Conservation (phyloP, 2,797 vertebrate species). For the Trematomus bernacchii region DNA sequence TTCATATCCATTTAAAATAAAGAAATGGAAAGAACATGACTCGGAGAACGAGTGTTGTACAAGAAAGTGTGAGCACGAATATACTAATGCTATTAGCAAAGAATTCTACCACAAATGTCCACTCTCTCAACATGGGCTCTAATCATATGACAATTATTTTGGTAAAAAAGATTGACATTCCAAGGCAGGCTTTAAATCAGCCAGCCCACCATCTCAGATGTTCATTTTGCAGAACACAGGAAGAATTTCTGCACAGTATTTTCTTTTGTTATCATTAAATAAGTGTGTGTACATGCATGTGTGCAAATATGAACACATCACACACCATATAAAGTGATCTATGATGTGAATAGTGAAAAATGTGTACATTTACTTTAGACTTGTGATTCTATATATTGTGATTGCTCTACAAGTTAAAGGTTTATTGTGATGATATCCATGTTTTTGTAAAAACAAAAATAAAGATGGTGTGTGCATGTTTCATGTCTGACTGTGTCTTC, state of each 20-base stretch:
- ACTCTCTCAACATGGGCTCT: background rate
- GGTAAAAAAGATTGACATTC: background rate
- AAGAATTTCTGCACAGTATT: background rate
- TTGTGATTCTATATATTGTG: background rate
- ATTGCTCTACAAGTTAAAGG: background rate
- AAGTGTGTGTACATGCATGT: background rate
- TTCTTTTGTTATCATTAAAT: background rate
- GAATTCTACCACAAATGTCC: background rate
- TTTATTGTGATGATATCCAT: background rate
- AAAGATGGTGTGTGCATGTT: slow-evolving; percentile 13
- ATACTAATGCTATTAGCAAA: background rate
- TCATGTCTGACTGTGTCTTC: slow-evolving; percentile 21
- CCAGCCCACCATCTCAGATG: background rate
- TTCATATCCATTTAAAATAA: background rate
- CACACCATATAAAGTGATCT: background rate
- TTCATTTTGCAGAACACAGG: background rate
- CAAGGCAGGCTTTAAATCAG: background rate
- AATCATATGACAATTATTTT: background rate
- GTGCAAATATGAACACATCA: slow-evolving; percentile 15
- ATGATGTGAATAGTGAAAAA: background rate
- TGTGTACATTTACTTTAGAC: background rate
- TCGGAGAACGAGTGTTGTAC: background rate
- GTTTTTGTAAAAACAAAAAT: slow-evolving; percentile 6
- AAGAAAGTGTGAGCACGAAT: background rate
- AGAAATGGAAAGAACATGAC: background rate